phyloP scores from a whole-genome alignment of 2,113 vertebrate species.

The Polypterus bichir region DNA sequence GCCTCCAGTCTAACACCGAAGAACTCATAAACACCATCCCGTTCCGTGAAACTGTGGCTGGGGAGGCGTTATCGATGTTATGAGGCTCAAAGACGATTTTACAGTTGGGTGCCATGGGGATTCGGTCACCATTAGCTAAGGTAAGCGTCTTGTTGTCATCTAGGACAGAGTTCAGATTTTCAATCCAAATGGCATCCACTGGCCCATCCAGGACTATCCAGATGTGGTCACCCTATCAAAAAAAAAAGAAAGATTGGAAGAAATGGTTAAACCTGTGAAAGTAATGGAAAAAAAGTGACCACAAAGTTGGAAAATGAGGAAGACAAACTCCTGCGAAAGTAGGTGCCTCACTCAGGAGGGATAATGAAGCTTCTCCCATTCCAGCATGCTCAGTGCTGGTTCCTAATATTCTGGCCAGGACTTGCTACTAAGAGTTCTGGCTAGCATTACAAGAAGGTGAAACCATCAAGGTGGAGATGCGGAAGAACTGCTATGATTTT shows the following conservation, averaged over 20 bases:
- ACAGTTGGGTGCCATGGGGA: slow-evolving; percentile 57
- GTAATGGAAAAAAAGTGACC: no score
- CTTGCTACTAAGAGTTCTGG: no score
- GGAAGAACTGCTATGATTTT: no score
- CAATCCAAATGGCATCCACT: slow-evolving; percentile 60
- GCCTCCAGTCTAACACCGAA: slow-evolving; percentile 51
- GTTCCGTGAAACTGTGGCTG: slow-evolving; percentile 56
- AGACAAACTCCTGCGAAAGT: no score
- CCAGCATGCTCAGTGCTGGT: no score
- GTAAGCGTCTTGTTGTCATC: slow-evolving; percentile 63
- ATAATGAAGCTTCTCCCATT: no score
- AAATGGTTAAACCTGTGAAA: no score
- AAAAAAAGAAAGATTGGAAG: background rate
- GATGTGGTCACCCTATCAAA: slow-evolving; percentile 45
- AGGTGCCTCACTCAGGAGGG: no score
- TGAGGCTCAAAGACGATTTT: slow-evolving; percentile 61
- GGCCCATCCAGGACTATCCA: slow-evolving; percentile 60
- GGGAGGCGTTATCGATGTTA: slow-evolving; percentile 64
- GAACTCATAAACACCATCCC: slow-evolving; percentile 67
- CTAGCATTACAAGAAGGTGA: no score
- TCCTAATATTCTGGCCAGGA: no score
- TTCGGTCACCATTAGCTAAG: slow-evolving; percentile 54
- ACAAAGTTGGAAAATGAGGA: no score
- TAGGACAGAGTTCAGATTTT: slow-evolving; percentile 55
- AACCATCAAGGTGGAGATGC: no score